A percentile compares a stretch with the other conserved stretches of the same genome.
Conservation (phyloP, 53 echinoderm and acorn worm genomes). For the Temnopleurus reevesii region DNA sequence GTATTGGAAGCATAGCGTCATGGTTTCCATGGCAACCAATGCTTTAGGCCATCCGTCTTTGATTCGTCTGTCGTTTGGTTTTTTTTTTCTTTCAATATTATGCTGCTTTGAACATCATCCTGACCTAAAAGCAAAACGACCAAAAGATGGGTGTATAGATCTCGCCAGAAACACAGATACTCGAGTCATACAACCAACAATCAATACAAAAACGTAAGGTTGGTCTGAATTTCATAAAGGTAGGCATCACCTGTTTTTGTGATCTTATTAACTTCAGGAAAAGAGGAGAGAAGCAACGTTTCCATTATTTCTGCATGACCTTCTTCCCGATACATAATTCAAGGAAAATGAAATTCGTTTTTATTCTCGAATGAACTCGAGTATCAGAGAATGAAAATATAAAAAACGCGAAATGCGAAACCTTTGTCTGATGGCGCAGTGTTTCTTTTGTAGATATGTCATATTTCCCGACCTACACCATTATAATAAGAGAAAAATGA, state of each 20-base stretch:
- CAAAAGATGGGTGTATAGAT: neutral
- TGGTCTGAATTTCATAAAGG: neutral
- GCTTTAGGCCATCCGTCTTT: neutral
- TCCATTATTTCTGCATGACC: neutral
- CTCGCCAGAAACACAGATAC: neutral
- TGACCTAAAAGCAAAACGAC: slow-evolving; percentile 15
- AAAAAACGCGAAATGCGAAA: neutral
- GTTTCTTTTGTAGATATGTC: no score
- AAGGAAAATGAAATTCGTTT: no score
- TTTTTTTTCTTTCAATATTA: slow-evolving; percentile 1
- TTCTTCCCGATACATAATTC: neutral
- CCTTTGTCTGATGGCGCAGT: neutral
- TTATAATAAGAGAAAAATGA: no score
- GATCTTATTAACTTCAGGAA: neutral
- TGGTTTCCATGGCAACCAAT: slow-evolving; percentile 21
- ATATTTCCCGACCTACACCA: no score
- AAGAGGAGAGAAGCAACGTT: neutral
- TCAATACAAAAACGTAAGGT: neutral
- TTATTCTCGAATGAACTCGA: no score
- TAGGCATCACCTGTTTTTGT: neutral
- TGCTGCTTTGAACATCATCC: slow-evolving; percentile 4
- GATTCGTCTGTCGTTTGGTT: slow-evolving; percentile 16
- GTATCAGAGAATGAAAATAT: neutral
- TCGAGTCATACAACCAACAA: neutral
- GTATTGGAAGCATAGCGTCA: slow-evolving; percentile 34